Percentiles rank a stretch among this genome's conserved stretches.
These are phyloP conservation scores for Venusia cambrica DNA, from an alignment of 2,888 invertebrate genomes.

Conservation along the genomic window DNA sequence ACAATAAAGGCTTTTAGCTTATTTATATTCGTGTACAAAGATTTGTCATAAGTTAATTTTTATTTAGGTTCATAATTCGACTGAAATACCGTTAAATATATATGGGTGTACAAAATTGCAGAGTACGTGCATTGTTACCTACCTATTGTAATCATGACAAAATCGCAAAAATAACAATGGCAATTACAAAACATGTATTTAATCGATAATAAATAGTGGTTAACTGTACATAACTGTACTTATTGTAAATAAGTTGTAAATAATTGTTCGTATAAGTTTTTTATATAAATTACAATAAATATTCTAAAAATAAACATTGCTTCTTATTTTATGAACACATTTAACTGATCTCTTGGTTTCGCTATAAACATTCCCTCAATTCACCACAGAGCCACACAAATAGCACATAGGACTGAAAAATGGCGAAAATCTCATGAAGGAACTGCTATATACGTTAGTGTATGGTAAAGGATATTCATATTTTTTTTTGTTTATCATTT, in stretches of 20 bases:
- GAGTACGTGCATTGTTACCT: background rate
- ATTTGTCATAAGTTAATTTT: constrained; percentile 23
- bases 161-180: constrained; percentile 13
- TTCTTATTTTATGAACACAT: constrained; percentile 22
- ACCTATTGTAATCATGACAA: constrained; percentile 17
- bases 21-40: constrained; percentile 29
- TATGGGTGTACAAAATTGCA: constrained; percentile 3
- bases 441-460: too few relatives aligned
- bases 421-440: too few relatives aligned
- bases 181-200: constrained; percentile 24
- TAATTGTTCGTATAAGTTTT: constrained; percentile 39
- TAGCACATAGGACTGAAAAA: too few relatives aligned
- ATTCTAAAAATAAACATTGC: constrained; percentile 30
- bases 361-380: too few relatives aligned
- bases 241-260: constrained; percentile 37
- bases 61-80: constrained; percentile 26
- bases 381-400: too few relatives aligned
- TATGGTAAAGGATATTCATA: too few relatives aligned
- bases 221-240: constrained; percentile 30
- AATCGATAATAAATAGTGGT: constrained; percentile 20
- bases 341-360: too few relatives aligned
- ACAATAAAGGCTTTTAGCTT: constrained; percentile 8
- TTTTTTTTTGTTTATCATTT: too few relatives aligned
- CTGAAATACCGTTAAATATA: constrained; percentile 21
- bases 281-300: constrained; percentile 43